Evolutionary conservation across 2,888 invertebrate genomes (phyloP), one percentile per base, ranked within the genome.

Genomic region (Branchipolynoe longqiensis): DNA sequence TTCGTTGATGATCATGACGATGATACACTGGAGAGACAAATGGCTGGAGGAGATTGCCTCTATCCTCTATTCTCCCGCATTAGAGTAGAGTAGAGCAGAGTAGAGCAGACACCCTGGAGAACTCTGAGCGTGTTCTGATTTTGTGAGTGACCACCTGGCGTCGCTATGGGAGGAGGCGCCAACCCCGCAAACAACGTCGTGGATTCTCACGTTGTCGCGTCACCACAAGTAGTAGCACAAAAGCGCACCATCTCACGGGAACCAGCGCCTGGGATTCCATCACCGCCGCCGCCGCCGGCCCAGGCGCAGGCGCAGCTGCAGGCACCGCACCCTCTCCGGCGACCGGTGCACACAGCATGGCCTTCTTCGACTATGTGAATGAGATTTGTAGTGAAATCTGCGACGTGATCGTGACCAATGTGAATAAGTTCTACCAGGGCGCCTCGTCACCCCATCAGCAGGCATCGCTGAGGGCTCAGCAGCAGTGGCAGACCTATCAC

Each of bases 331-430:
- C 48, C 48, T 18, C 8, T 48, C 48, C 48, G 48, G 48, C 33
- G 69, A 18, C 48, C 41, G 33, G 69, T 48, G 48, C 25, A 25
- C n/a, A 8, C 22, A 78, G 25, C 48, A 84, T 84, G 84, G 84
- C 84, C 48, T 84, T 84, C 84, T 56, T 84, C 28, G 74, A 84
- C n/a, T 84, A 84, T 40, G 74, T 84, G n/a, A 84, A 84, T 59
- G 84, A 84, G n/a, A 84, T 84, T 36, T 84, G 84, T 33, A 84
- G 59, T 28, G 74, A 84, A 74, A 74, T 84, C 33, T 84, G 78
- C 64, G 84, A 84, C 33, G 84, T 69, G 0, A 84, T 84, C 64
- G 84, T 84, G 12, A 28, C 59, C 41, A 84, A 84, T 48, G 84
- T 84, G 28, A 48, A 84, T n/a, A 62, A 69, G 48, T 84, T 84